Percentiles rank a stretch among this genome's conserved stretches.
Conservation (phyloP, 2,888 invertebrate species). For the Psylliodes chrysocephalus region DNA sequence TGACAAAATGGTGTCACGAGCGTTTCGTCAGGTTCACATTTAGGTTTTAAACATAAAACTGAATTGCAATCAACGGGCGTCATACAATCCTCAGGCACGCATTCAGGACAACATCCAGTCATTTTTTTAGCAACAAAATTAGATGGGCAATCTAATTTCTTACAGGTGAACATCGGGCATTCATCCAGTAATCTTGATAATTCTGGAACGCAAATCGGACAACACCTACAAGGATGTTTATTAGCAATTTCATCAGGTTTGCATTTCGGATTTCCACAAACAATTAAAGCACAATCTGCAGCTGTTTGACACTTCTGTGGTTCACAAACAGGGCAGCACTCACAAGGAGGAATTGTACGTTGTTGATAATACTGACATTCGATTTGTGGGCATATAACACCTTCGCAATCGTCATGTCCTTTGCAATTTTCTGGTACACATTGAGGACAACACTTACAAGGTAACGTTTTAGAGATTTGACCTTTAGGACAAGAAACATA, state of each 20-base stretch:
- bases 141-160: not conserved
- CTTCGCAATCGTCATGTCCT: not conserved
- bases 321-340: not conserved
- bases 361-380: not conserved
- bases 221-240: not conserved
- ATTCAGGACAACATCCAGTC: conserved; percentile 8
- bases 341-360: not conserved
- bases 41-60: not conserved
- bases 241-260: not conserved
- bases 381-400: not conserved
- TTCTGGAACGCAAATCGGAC: not conserved
- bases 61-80: not conserved
- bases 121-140: not conserved
- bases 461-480: not conserved
- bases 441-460: conserved; percentile 16
- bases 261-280: not conserved
- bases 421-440: not conserved
- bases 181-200: not conserved
- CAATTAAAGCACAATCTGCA: not conserved
- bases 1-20: too few relatives aligned
- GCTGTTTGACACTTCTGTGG: not conserved
- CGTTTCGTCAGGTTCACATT: too few relatives aligned
- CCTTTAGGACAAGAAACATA: not conserved
- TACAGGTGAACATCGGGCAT: not conserved
- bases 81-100: not conserved